phyloP scores from a whole-genome alignment of 2,113 vertebrate genomes.

The Xyliphius kryptos region DNA sequence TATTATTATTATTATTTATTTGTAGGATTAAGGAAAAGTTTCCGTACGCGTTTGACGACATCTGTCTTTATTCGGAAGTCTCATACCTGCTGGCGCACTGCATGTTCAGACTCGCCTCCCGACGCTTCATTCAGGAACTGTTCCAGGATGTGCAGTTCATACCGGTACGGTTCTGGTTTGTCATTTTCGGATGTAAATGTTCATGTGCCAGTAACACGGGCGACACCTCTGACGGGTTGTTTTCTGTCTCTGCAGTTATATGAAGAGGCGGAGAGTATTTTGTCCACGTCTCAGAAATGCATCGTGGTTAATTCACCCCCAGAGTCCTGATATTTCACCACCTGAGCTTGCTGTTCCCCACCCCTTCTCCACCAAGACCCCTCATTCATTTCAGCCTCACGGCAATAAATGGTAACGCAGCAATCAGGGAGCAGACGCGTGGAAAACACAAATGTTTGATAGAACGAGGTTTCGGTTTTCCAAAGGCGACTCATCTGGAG shows the following conservation, averaged over 20 bases:
- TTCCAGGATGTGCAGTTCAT: slow-evolving; percentile 98
- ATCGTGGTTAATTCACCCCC: slow-evolving; percentile 61
- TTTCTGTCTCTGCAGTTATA: slow-evolving; percentile 72
- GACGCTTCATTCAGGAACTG: slow-evolving; percentile 96
- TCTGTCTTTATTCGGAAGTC: slow-evolving; percentile 97
- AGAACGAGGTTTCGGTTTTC: not conserved
- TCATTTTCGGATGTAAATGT: no score
- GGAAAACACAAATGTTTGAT: not conserved
- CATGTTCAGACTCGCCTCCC: slow-evolving; percentile 88
- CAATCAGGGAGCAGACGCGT: slow-evolving; percentile 51
- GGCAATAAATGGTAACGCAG: slow-evolving; percentile 28
- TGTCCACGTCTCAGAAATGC: slow-evolving; percentile 73
- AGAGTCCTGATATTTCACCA: slow-evolving; percentile 75
- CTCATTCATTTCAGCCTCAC: slow-evolving; percentile 37
- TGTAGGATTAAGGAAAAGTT: slow-evolving; percentile 97
- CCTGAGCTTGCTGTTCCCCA: slow-evolving; percentile 7
- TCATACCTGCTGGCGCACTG: slow-evolving; percentile 89
- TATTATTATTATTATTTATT: not conserved
- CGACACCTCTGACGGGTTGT: not conserved
- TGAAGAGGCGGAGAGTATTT: slow-evolving; percentile 90
- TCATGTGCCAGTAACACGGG: no score
- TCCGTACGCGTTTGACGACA: slow-evolving; percentile 93
- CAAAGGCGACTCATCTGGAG: slow-evolving; percentile 5
- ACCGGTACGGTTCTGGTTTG: slow-evolving; percentile 63
- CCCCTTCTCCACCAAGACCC: slow-evolving; percentile 40